These are phyloP conservation scores for Catocala fraxini DNA, from an alignment of 2,888 invertebrate species.

Conservation along the genomic window DNA sequence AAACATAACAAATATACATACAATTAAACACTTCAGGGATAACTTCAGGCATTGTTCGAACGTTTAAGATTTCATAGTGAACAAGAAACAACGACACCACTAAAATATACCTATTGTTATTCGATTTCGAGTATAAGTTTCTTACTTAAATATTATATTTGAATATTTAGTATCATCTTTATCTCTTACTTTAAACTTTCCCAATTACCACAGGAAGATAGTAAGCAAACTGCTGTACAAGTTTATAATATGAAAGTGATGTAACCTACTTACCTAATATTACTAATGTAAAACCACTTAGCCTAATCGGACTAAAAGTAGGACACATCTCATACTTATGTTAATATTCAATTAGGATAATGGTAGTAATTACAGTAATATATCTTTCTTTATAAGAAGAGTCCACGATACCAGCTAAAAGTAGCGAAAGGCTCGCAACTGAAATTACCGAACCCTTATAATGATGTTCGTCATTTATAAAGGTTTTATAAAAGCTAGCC, in stretches of 20 bases:
- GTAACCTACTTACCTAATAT: no score
- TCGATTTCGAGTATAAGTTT: no score
- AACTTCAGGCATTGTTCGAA: no score
- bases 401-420: background rate
- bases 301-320: slow-evolving; percentile 22
- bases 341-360: slow-evolving; percentile 23
- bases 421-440: background rate
- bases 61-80: no score
- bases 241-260: no score
- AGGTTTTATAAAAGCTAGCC: slow-evolving; percentile 9
- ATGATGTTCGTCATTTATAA: slow-evolving; percentile 58
- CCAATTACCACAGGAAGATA: background rate
- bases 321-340: slow-evolving; percentile 25
- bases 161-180: background rate
- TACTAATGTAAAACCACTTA: slow-evolving; percentile 31
- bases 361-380: slow-evolving; percentile 24
- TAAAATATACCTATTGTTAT: no score
- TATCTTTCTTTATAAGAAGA: slow-evolving; percentile 13
- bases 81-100: no score
- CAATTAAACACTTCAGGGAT: no score
- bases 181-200: background rate
- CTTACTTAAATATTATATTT: no score
- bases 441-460: slow-evolving; percentile 55
- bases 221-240: background rate
- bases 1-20: no score